Base-by-base conservation (phyloP, 2,113 vertebrate genomes). In the Clarias macrocephalus region DNA sequence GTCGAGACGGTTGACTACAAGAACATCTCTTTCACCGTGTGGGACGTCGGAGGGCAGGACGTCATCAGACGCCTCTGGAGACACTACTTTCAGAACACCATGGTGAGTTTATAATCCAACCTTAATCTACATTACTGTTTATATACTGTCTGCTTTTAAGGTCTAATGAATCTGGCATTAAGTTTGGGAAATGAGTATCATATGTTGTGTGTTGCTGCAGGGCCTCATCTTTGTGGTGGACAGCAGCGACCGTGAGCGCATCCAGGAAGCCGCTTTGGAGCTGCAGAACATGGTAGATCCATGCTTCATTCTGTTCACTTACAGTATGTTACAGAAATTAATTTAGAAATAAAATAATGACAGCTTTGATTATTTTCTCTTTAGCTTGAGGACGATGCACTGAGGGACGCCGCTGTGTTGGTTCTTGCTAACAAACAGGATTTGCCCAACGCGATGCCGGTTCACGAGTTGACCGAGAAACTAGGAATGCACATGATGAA, bases 361-460 rank as follows among this genome's bases (percentile, higher is more conserved):
- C 48, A 18, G 56, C n/a, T 9, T 30, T 52, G 13, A 30, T 23
- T 42, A 18, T 12, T 23, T 85, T 28, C 33, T 42, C 33, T 72
- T 48, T 33, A 97, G 96, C 96, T 97, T 90, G 93, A 95, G 79
- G 96, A 96, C 91, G 96, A 97, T 88, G 96, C 96, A 75, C 94
- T 97, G 91, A 92, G 91, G 90, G 96, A 96, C 87, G 95, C 95
- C 0, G 95, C 96, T 88, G 91, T 97, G 89, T 93, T 97, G 89
- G 95, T 97, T 72, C 97, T 97, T 57, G 96, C 96, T 6, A 97
- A 97, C 93, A 97, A 97, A 91, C 96, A 97, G 85, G 96, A 97
- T 88, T 94, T 97, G 93, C 96, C 96, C 87, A 96, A 97, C 76
- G 96, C 96, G 82, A 96, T 97, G 95, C 93, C 96, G 82, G 96